These are phyloP conservation scores for Tholera decimalis DNA, from an alignment of 2,888 invertebrate species.

Conservation along the genomic window DNA sequence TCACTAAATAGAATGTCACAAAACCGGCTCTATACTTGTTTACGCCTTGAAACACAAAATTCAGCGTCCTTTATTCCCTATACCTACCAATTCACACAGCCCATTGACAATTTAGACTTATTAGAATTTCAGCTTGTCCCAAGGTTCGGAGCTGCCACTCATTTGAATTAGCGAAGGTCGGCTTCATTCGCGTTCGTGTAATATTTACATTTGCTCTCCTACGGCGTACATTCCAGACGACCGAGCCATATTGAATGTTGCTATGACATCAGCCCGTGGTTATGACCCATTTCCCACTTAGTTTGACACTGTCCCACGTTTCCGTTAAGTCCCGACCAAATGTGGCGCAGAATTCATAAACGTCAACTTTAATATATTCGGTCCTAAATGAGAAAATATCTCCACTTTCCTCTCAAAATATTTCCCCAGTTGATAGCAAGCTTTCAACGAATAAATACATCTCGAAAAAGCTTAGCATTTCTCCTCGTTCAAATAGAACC, in stretches of 20 bases:
- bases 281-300: slow-evolving; percentile 53
- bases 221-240: slow-evolving; percentile 21
- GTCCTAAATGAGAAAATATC: slow-evolving; percentile 17
- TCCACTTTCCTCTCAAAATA: slow-evolving; percentile 14
- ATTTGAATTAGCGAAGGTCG: slow-evolving; percentile 52
- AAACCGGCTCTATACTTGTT: slow-evolving; percentile 7
- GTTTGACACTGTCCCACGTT: slow-evolving; percentile 39
- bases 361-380: slow-evolving; percentile 10
- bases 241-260: slow-evolving; percentile 33
- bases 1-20: neutral
- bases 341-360: slow-evolving; percentile 18
- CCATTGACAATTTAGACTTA: slow-evolving; percentile 35
- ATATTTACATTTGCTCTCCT: slow-evolving; percentile 54
- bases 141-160: slow-evolving; percentile 28
- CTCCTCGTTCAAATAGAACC: slow-evolving; percentile 49
- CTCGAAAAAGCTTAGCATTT: slow-evolving; percentile 39
- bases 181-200: slow-evolving; percentile 53
- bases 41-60: slow-evolving; percentile 5
- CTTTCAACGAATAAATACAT: slow-evolving; percentile 37
- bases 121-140: slow-evolving; percentile 40
- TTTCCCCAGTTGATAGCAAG: slow-evolving; percentile 17
- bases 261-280: slow-evolving; percentile 59
- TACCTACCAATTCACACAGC: slow-evolving; percentile 5
- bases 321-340: slow-evolving; percentile 21
- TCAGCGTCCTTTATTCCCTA: slow-evolving; percentile 6